Evolutionary conservation across 1,140 invertebrate species (phyloP), one percentile per base, ranked within the genome.

Genomic region (Eciton burchellii): DNA sequence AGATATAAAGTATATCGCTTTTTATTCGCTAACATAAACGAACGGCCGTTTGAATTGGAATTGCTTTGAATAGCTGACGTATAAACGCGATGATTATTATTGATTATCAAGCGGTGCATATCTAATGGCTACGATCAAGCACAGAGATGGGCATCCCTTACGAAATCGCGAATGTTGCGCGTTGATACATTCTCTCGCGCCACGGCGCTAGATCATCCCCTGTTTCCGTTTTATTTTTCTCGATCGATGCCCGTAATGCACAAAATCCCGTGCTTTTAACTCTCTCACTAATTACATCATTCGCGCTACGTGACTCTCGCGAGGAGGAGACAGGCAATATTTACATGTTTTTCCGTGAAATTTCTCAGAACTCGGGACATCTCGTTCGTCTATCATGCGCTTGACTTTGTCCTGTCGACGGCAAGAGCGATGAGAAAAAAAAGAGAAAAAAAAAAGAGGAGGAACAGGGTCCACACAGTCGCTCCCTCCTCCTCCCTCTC

Each of bases 101-200:
- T 24, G 74, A 77, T 56, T 19, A 19, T 57, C 56, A 29, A 29
- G 66, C 60, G 62, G 43, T 41, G 52, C 35, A n/a, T 16, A 70
- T 68, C 49, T 60, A 54, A 66, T 63, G 49, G 29, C n/a, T 29
- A 70, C 57, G 77, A 79, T 85, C 84, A 82, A 86, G 63, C 52
- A 47, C 47, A 63, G 65, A 47, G 12, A 56, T 47, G 74, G 57
- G 19, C 35, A 56, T 79, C 57, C 52, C 59, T 87, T 76, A 65
- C 29, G 76, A 76, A 85, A 86, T 70, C 66, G 66, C 79, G 60
- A 86, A 84, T 81, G 59, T 74, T 21, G 57, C 66, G 54, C 29
- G 47, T 68, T 41, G 65, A 49, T 52, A 21, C 70, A 86, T 84
- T 86, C 57, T 41, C 43, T 84, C 82, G 88, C 86, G 60, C 81